These are phyloP conservation scores for Halcyon badia DNA, from an alignment of 2,797 vertebrate genomes.

Conservation along the genomic window DNA sequence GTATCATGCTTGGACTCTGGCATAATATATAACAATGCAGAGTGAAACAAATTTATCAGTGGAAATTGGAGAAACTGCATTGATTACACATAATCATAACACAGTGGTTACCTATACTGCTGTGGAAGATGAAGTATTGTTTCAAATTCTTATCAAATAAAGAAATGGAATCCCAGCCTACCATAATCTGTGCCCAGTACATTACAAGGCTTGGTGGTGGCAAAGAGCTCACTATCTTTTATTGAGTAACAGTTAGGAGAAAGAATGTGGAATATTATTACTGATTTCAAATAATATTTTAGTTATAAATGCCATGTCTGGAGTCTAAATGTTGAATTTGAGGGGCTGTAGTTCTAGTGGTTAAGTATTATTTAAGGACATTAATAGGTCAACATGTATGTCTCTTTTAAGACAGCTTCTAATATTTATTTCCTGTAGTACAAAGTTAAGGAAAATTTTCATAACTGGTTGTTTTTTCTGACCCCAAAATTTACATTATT, in stretches of 20 bases:
- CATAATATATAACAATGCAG: not conserved
- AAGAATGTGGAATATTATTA: not conserved
- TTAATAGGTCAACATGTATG: not conserved
- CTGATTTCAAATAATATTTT: not conserved
- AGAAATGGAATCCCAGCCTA: not conserved
- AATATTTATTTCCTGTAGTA: not conserved
- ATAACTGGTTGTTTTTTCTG: not conserved
- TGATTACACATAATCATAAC: not conserved
- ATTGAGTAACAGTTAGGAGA: not conserved
- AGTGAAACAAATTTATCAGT: not conserved
- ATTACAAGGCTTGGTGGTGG: not conserved
- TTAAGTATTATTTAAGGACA: not conserved
- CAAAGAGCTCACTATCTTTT: not conserved
- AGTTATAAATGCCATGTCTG: not conserved
- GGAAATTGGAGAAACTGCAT: not conserved
- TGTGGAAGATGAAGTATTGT: not conserved
- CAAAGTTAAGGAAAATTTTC: not conserved
- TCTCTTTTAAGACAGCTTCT: not conserved
- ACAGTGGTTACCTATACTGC: not conserved
- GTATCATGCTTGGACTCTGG: not conserved
- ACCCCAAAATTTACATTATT: not conserved
- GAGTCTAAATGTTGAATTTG: not conserved
- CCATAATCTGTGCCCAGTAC: not conserved
- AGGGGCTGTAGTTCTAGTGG: rapidly evolving
- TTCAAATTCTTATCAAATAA: not conserved